Percentiles rank a stretch among this genome's conserved stretches.
phyloP scores from a whole-genome alignment of 92 coral and sea anemone genomes.

The Parazoanthus darwini region DNA sequence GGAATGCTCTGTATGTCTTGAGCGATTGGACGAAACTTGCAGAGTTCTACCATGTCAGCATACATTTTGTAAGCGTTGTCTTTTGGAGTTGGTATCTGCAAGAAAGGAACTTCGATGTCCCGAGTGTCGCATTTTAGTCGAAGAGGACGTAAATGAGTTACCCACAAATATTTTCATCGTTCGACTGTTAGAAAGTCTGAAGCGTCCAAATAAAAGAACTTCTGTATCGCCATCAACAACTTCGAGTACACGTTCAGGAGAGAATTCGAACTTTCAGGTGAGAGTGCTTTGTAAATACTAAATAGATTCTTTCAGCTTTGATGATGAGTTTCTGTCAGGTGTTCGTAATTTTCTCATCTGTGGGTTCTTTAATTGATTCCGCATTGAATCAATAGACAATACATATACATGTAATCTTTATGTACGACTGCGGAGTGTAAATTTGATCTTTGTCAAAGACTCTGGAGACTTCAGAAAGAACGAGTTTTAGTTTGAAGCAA shows the following conservation, averaged over 20 bases:
- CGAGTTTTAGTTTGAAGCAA: not conserved
- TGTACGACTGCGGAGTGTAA: not conserved
- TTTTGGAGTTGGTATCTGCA: conserved; percentile 72
- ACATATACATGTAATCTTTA: too few species aligned
- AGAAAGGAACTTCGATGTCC: conserved; percentile 95
- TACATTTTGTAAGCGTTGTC: conserved; percentile 89
- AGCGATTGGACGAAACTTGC: conserved; percentile 86
- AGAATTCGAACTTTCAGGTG: conserved; percentile 53
- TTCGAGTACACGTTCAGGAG: conserved; percentile 24
- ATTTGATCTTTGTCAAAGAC: not conserved
- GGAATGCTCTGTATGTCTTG: conserved; percentile 95
- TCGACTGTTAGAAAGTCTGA: conserved; percentile 83
- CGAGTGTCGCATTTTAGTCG: conserved; percentile 85
- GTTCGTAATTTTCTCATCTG: conserved; percentile 13
- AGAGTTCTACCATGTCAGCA: conserved; percentile 98
- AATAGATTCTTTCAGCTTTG: not conserved
- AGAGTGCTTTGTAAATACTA: not conserved
- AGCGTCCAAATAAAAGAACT: conserved; percentile 60
- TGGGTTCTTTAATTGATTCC: not conserved
- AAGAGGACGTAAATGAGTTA: conserved; percentile 77
- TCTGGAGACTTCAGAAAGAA: not conserved
- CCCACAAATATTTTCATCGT: conserved; percentile 87
- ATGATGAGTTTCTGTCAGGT: not conserved
- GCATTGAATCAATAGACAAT: not conserved
- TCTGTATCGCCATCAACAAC: conserved; percentile 39